Evolutionary conservation across 2,888 invertebrate genomes (phyloP).

Genomic region (Pseudanteris insignis): DNA sequence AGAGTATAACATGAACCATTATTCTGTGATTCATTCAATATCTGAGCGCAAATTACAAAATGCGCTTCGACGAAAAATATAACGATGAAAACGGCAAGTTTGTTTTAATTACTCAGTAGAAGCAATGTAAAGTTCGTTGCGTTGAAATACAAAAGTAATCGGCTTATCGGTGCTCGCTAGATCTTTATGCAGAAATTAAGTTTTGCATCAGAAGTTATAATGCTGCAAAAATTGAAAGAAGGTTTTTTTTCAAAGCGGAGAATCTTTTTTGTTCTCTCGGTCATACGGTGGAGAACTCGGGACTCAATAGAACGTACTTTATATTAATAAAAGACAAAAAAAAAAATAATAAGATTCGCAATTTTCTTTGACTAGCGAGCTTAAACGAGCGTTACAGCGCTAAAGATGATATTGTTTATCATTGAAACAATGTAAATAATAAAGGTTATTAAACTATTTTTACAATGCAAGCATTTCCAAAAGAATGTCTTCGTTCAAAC

Average conservation of each 20-base stretch:
- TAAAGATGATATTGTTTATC: no score
- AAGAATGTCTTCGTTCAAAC: constrained; percentile 35
- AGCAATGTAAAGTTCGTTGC: constrained; percentile 20
- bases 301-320: no score
- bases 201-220: constrained; percentile 23
- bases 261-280: no score
- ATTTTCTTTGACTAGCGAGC: no score
- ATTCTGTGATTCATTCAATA: constrained; percentile 15
- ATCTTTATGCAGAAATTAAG: constrained; percentile 26
- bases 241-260: constrained; percentile 9
- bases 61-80: constrained; percentile 1
- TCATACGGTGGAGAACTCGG: no score
- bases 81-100: constrained; percentile 12
- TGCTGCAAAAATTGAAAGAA: constrained; percentile 14
- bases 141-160: constrained; percentile 27
- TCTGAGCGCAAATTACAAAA: neutral
- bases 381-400: no score
- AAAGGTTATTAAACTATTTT: no score
- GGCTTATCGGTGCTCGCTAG: constrained; percentile 17
- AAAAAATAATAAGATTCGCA: no score
- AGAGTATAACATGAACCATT: no score
- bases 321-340: no score
- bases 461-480: no score
- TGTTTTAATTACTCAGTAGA: constrained; percentile 15
- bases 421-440: no score